These are phyloP conservation scores for Limosa lapponica DNA, from an alignment of 2,797 vertebrate species.

Conservation along the genomic window DNA sequence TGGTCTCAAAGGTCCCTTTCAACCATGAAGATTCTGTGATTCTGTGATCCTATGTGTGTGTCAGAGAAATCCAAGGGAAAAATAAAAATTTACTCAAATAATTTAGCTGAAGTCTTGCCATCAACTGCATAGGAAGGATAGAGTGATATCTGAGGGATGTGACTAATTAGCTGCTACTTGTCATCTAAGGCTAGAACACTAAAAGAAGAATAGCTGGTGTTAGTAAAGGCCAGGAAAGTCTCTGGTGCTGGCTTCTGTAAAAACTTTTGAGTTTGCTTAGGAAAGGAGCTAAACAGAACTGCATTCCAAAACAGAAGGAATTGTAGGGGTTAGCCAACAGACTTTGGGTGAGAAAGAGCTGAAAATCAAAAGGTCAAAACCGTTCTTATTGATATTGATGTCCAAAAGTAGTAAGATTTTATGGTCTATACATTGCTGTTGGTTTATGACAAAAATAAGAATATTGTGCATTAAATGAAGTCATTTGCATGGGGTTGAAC, in stretches of 20 bases:
- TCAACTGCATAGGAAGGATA: neutral
- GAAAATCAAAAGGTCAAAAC: neutral
- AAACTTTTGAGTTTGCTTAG: neutral
- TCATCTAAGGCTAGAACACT: neutral
- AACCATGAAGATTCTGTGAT: too few relatives aligned
- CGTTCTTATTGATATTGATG: neutral
- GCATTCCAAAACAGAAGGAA: neutral
- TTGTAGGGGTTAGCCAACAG: neutral
- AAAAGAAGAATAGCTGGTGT: neutral
- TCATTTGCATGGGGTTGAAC: neutral
- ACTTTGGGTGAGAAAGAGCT: neutral
- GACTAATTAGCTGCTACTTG: neutral
- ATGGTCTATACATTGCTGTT: neutral
- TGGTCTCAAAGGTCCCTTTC: too few relatives aligned
- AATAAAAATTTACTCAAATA: neutral
- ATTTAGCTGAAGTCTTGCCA: neutral
- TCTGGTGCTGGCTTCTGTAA: rapidly evolving
- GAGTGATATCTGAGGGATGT: neutral
- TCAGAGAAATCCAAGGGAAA: neutral
- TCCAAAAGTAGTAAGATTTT: neutral
- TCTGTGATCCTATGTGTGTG: neutral
- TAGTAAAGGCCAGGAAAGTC: neutral
- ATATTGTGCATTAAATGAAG: neutral
- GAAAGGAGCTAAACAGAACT: neutral
- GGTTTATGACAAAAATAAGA: neutral